Evolutionary conservation across 2,888 invertebrate genomes (phyloP).

Genomic region (Hybos culiciformis): DNA sequence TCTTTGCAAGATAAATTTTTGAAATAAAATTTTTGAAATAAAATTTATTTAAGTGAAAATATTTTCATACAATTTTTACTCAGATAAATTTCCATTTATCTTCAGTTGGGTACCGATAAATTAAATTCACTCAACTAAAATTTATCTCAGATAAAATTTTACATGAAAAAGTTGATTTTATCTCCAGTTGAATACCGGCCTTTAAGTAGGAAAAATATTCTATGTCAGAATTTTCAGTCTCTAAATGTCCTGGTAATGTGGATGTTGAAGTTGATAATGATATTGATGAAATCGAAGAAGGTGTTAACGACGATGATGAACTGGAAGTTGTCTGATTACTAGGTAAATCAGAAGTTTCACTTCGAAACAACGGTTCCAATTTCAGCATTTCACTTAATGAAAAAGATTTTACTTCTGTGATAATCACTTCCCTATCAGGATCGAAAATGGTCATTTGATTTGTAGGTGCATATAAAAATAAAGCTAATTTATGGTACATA

Average conservation of each 20-base stretch:
- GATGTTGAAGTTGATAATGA: neutral
- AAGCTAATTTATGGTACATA: neutral
- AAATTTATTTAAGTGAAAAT: too few relatives aligned
- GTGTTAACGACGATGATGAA: neutral
- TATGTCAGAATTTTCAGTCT: neutral
- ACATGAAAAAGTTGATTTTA: too few relatives aligned
- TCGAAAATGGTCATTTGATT: neutral
- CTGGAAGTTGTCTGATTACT: neutral
- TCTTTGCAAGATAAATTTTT: too few relatives aligned
- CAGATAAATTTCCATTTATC: too few relatives aligned
- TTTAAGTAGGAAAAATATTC: neutral
- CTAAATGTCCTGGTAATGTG: neutral
- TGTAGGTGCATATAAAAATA: conserved; percentile 1
- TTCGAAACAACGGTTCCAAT: too few relatives aligned
- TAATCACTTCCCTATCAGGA: neutral
- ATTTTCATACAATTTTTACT: too few relatives aligned
- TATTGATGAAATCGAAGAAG: neutral
- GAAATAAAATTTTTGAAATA: too few relatives aligned
- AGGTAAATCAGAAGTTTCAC: neutral
- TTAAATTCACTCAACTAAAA: too few relatives aligned
- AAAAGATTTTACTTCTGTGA: neutral
- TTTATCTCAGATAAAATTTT: too few relatives aligned
- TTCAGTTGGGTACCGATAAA: too few relatives aligned
- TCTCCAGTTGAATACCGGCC: too few relatives aligned
- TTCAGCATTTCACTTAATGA: neutral